Percentiles rank a stretch among this genome's conserved stretches.
Conservation (phyloP, 2,113 vertebrate genomes). For the Podilymbus podiceps region DNA sequence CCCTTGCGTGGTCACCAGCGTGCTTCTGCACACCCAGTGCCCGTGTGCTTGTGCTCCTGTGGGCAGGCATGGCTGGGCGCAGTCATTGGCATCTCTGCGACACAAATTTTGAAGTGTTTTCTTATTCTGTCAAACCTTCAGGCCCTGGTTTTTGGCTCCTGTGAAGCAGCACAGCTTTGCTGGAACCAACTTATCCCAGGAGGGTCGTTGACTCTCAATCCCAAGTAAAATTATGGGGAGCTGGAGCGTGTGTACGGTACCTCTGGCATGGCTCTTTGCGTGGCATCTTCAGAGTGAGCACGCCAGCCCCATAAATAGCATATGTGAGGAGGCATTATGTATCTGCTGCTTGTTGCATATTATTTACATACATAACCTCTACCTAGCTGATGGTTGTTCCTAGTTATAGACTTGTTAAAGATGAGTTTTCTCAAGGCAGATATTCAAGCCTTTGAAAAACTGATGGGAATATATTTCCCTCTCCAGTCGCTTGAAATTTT, state of each 20-base stretch:
- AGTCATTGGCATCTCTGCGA: not conserved
- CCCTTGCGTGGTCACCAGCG: not conserved
- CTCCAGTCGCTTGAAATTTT: not conserved
- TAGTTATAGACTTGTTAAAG: not conserved
- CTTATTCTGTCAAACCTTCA: not conserved
- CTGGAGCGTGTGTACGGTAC: not conserved
- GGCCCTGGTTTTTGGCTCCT: not conserved
- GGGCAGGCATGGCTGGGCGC: not conserved
- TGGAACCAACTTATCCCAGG: not conserved
- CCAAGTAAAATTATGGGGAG: not conserved
- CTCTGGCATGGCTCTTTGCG: not conserved
- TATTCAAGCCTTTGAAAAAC: not conserved
- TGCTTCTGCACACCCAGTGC: fast-evolving
- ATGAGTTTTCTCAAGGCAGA: not conserved
- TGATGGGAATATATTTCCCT: not conserved
- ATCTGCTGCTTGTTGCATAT: not conserved
- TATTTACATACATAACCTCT: conserved; percentile 9
- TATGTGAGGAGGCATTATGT: not conserved
- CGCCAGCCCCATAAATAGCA: not conserved
- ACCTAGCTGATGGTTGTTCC: not conserved
- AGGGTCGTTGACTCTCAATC: not conserved
- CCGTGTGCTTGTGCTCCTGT: fast-evolving
- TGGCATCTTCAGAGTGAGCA: not conserved
- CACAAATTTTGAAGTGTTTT: fast-evolving
- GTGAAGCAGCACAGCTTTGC: not conserved